Evolutionary conservation across 2,888 invertebrate species (phyloP).

Genomic region (Drosophila longiperda): DNA sequence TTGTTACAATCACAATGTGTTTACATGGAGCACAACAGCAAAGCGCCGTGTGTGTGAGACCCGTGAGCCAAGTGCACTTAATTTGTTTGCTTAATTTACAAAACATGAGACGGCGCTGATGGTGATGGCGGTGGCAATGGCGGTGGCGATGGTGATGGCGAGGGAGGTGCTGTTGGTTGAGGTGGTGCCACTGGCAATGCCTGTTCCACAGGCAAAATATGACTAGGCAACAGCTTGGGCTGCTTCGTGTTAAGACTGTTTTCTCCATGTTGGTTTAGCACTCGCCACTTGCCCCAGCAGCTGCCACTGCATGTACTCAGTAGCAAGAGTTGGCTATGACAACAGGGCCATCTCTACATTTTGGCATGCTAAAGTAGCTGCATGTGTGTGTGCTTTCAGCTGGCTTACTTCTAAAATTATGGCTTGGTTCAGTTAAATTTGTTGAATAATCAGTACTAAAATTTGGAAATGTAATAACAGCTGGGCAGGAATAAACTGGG

Average conservation of each 20-base stretch:
- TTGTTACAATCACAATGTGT: conserved; percentile 79
- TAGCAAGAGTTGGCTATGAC: conserved; percentile 38
- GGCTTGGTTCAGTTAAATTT: conserved; percentile 34
- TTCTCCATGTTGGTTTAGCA: conserved; percentile 57
- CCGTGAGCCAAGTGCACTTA: conserved; percentile 79
- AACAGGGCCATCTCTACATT: conserved; percentile 45
- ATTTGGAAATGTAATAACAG: conserved; percentile 10
- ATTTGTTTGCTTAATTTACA: conserved; percentile 82
- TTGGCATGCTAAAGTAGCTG: background rate
- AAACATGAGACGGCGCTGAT: conserved; percentile 70
- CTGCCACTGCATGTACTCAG: conserved; percentile 58
- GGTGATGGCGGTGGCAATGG: background rate
- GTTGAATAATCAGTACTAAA: conserved; percentile 28
- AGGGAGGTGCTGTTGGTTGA: conserved; percentile 2
- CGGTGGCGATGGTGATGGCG: background rate
- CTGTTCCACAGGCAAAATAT: conserved; percentile 6
- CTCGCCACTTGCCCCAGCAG: conserved; percentile 62
- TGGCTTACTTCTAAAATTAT: conserved; percentile 56
- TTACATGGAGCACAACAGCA: conserved; percentile 65
- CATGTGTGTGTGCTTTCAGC: conserved; percentile 15
- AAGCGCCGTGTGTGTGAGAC: conserved; percentile 43
- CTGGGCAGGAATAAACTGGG: conserved; percentile 11
- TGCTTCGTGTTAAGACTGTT: conserved; percentile 36
- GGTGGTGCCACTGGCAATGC: conserved; percentile 2
- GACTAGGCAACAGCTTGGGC: conserved; percentile 24